Conservation (phyloP, 1,140 invertebrate species). For the Drosophila guanche region DNA sequence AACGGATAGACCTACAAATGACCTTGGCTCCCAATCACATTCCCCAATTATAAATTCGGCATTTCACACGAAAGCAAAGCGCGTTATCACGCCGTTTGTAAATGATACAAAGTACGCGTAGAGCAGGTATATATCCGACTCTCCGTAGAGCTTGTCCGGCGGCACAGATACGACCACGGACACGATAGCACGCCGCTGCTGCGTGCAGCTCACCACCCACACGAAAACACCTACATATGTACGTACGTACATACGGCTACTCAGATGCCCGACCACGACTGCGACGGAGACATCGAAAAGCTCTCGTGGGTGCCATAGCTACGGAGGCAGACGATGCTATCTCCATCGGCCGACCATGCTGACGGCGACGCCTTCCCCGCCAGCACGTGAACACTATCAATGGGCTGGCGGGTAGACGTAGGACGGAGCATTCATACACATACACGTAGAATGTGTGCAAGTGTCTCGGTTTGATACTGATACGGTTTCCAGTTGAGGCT, state of each 20-base stretch:
- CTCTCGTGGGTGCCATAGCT: neutral
- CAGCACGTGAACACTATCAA: slow-evolving; percentile 71
- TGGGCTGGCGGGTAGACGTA: slow-evolving; percentile 3
- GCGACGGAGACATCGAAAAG: slow-evolving; percentile 4
- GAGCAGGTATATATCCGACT: slow-evolving; percentile 15
- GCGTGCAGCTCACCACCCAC: slow-evolving; percentile 54
- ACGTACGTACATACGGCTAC: neutral
- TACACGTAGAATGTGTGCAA: too few relatives aligned
- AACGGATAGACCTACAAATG: slow-evolving; percentile 67
- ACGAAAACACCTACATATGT: slow-evolving; percentile 19
- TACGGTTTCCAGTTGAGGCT: slow-evolving; percentile 18
- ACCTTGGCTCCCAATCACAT: slow-evolving; percentile 54
- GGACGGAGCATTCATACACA: slow-evolving; percentile 1
- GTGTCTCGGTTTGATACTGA: neutral
- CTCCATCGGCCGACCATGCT: slow-evolving; percentile 34
- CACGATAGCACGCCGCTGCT: slow-evolving; percentile 38
- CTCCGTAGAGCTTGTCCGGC: slow-evolving; percentile 14
- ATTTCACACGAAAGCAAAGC: slow-evolving; percentile 47
- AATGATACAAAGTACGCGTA: slow-evolving; percentile 40
- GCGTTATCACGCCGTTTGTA: slow-evolving; percentile 46
- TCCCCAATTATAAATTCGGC: slow-evolving; percentile 16
- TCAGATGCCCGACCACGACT: slow-evolving; percentile 16
- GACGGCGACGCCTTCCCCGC: slow-evolving; percentile 24
- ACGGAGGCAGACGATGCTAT: slow-evolving; percentile 6
- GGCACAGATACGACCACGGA: slow-evolving; percentile 4